A percentile compares a stretch with the other conserved stretches of the same genome.
Conservation (phyloP, 2,888 invertebrate species). For the Rotaria macrura region DNA sequence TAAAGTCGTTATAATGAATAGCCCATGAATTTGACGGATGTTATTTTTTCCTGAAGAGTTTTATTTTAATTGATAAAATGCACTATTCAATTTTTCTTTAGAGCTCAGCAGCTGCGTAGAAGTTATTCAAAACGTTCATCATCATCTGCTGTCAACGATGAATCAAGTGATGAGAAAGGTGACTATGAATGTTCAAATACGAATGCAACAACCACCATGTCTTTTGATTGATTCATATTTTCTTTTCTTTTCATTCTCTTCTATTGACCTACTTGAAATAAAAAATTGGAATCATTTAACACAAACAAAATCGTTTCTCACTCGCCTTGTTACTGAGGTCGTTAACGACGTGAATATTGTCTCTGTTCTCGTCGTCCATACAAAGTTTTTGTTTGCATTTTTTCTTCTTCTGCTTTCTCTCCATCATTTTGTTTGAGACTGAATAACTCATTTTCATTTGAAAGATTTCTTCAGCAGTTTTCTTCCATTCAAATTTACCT, state of each 20-base stretch:
- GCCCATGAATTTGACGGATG: neutral
- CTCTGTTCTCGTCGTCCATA: neutral
- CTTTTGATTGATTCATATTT: neutral
- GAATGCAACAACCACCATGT: neutral
- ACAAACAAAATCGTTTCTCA: neutral
- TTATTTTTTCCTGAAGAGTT: neutral
- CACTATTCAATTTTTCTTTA: neutral
- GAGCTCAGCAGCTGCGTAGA: neutral
- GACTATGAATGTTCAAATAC: neutral
- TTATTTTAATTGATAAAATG: neutral
- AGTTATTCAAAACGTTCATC: neutral
- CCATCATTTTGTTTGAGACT: neutral
- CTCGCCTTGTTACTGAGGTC: neutral
- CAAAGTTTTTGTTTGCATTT: neutral
- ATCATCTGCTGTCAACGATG: neutral
- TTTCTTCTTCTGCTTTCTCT: neutral
- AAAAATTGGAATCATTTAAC: neutral
- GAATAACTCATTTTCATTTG: neutral
- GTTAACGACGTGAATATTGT: neutral
- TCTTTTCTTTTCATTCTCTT: neutral
- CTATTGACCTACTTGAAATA: neutral
- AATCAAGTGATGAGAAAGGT: neutral
- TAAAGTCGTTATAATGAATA: no score
- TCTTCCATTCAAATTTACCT: neutral
- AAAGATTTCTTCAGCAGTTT: neutral